phyloP scores from a whole-genome alignment of 2,113 vertebrate species.

The Chlorodrepanis virens region DNA sequence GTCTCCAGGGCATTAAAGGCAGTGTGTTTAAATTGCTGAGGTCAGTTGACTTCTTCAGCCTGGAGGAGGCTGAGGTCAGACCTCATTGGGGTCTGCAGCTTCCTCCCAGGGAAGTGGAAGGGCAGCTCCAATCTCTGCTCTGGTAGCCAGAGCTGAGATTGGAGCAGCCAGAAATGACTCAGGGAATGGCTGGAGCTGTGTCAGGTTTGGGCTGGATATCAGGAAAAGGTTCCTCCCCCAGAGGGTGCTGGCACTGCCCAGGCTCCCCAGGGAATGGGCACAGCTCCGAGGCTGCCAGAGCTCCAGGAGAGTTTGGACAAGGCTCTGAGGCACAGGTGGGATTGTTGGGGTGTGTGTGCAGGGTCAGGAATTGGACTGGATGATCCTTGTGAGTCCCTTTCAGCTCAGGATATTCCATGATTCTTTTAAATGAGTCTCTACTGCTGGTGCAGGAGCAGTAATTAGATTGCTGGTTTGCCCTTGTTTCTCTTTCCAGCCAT shows the following conservation, averaged over 20 bases:
- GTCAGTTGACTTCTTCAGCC: not conserved
- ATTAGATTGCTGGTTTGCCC: not conserved
- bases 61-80: not conserved
- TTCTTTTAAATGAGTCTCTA: not conserved
- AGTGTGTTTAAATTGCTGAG: not conserved
- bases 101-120: not conserved
- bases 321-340: not conserved
- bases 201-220: not conserved
- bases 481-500: not conserved
- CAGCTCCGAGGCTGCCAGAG: not conserved
- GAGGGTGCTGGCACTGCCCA: not conserved
- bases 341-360: not conserved
- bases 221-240: not conserved
- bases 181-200: not conserved
- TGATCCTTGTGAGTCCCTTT: not conserved
- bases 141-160: not conserved
- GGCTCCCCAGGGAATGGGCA: not conserved
- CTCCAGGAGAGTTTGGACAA: rapidly evolving
- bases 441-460: not conserved
- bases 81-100: not conserved
- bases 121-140: not conserved
- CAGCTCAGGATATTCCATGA: not conserved
- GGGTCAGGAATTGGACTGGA: no score
- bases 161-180: not conserved
- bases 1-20: not conserved